Conservation (phyloP, 2,797 vertebrate species). For the Macrochelys suwanniensis region DNA sequence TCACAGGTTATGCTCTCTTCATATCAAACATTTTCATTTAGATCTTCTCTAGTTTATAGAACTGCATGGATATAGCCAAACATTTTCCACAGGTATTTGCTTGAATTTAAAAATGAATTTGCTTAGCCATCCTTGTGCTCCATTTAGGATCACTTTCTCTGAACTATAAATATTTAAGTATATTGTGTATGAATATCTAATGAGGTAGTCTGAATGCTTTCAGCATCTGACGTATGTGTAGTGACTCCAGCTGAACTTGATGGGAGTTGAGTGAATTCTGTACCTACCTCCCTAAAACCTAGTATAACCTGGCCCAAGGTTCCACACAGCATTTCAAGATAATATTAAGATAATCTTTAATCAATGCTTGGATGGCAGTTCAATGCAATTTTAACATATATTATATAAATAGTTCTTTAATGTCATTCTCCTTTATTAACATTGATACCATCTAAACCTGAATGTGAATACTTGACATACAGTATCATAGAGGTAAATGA, state of each 20-base stretch:
- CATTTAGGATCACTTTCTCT: neutral
- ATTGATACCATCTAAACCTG: conserved; percentile 61
- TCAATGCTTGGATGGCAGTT: conserved; percentile 32
- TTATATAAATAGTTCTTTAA: conserved; percentile 51
- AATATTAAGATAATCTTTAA: conserved; percentile 31
- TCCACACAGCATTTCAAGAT: conserved; percentile 41
- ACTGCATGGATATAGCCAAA: neutral
- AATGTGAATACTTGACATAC: conserved; percentile 66
- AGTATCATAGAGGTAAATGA: conserved; percentile 48
- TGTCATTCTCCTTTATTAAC: conserved; percentile 73
- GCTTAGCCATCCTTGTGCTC: neutral
- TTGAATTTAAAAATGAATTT: neutral
- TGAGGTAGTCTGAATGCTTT: neutral
- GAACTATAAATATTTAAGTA: neutral
- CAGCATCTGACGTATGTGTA: neutral
- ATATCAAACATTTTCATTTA: neutral
- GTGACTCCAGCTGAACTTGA: neutral
- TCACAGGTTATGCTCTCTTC: neutral
- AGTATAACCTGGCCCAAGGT: conserved; percentile 32
- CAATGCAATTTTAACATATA: conserved; percentile 40
- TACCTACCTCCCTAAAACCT: neutral
- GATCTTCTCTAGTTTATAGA: neutral
- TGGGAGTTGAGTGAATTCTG: neutral
- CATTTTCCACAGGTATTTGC: neutral
- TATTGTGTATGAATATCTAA: neutral